Evolutionary conservation across 2,797 vertebrate species (phyloP).

Genomic region (Oryzias dopingdopingensis): DNA sequence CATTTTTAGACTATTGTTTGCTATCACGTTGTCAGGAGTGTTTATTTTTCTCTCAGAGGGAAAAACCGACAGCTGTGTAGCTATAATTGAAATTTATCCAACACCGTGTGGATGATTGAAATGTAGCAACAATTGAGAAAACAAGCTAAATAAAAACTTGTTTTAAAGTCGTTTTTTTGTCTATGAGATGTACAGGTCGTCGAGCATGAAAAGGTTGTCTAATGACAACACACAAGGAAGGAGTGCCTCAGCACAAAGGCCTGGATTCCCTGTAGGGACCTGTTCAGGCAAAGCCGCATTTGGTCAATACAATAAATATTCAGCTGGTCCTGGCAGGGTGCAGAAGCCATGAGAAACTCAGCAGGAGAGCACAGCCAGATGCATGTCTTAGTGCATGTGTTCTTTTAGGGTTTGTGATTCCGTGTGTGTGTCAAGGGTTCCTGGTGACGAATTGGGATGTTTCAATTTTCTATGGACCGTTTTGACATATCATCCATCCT

Average conservation of each 20-base stretch:
- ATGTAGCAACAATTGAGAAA: background rate
- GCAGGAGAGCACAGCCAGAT: slow-evolving; percentile 33
- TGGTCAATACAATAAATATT: slow-evolving; percentile 37
- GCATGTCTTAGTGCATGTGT: slow-evolving; percentile 37
- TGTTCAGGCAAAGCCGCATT: slow-evolving; percentile 14
- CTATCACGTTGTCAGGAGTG: too few species aligned
- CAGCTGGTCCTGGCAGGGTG: slow-evolving; percentile 30
- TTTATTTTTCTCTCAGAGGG: background rate
- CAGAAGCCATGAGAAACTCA: slow-evolving; percentile 41
- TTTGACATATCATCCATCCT: slow-evolving; percentile 81
- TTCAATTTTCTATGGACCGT: slow-evolving; percentile 74
- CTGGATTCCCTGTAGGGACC: slow-evolving; percentile 17
- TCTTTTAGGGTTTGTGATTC: slow-evolving; percentile 42
- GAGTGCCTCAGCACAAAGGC: slow-evolving; percentile 32
- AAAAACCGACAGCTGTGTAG: background rate
- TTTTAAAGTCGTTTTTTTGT: slow-evolving; percentile 24
- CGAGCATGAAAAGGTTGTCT: slow-evolving; percentile 37
- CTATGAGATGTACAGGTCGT: slow-evolving; percentile 27
- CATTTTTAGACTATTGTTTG: slow-evolving; percentile 5
- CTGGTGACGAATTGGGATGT: slow-evolving; percentile 81
- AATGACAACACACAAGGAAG: slow-evolving; percentile 32
- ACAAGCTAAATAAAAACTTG: background rate
- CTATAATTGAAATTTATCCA: background rate
- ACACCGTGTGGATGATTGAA: background rate
- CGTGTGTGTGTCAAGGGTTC: slow-evolving; percentile 27